A percentile compares a stretch with the other conserved stretches of the same genome.
Conservation (phyloP, 2,888 invertebrate genomes). For the Sinotaia quadrata region DNA sequence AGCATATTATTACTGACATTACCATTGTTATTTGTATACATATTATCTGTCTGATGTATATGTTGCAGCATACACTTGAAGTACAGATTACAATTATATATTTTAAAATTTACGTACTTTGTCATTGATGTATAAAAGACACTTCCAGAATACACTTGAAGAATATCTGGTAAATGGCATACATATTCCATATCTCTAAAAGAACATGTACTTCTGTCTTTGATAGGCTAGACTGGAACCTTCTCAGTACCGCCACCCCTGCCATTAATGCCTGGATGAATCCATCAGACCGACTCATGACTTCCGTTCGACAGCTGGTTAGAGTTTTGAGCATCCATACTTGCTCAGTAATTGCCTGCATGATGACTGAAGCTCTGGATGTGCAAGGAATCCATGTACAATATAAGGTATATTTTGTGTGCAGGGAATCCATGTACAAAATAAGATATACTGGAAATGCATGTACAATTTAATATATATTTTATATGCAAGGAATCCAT, state of each 20-base stretch:
- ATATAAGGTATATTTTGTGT: conserved; percentile 82
- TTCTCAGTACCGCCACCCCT: conserved; percentile 94
- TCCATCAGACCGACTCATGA: conserved; percentile 91
- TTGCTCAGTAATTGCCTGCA: conserved; percentile 87
- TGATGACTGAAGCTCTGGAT: conserved; percentile 94
- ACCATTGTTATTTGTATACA: no score
- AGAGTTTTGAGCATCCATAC: conserved; percentile 77
- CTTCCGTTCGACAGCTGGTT: conserved; percentile 85
- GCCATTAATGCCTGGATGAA: conserved; percentile 99
- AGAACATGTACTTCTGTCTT: not conserved
- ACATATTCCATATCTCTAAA: no score
- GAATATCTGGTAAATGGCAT: no score
- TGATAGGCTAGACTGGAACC: conserved; percentile 91
- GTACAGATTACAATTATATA: no score
- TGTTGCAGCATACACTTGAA: no score
- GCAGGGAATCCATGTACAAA: conserved; percentile 85
- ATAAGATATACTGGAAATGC: no score
- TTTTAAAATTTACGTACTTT: no score
- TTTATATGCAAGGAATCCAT: conserved; percentile 86
- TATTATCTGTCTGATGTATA: no score
- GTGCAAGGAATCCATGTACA: conserved; percentile 87
- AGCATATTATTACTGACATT: no score
- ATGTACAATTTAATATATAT: no score
- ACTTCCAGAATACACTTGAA: no score
- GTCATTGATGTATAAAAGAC: no score